Conservation (phyloP, 2,888 invertebrate genomes). For the Aspidiotus destructor region DNA sequence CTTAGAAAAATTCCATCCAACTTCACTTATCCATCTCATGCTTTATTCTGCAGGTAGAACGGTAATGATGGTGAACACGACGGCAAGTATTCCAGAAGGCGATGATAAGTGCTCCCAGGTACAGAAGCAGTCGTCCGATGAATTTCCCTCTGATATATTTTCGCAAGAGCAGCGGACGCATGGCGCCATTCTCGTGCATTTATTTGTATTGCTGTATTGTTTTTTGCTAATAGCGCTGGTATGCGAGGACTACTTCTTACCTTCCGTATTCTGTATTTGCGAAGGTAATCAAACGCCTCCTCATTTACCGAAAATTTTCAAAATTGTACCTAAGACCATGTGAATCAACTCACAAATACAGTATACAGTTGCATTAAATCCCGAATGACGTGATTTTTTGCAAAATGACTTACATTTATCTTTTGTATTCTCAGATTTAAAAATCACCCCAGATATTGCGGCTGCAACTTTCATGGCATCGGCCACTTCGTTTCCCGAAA, state of each 20-base stretch:
- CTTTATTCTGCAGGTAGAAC: no score
- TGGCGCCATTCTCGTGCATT: constrained; percentile 67
- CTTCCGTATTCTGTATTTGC: constrained; percentile 78
- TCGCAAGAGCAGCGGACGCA: constrained; percentile 54
- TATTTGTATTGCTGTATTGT: constrained; percentile 67
- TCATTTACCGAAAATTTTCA: no score
- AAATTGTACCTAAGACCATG: no score
- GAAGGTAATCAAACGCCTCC: constrained; percentile 46
- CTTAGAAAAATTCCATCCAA: no score
- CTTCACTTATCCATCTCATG: no score
- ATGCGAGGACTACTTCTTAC: constrained; percentile 85
- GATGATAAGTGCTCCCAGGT: neutral
- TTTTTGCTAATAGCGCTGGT: constrained; percentile 77
- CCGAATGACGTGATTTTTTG: no score
- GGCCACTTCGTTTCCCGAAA: constrained; percentile 88
- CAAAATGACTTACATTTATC: no score
- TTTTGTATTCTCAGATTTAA: constrained; percentile 38
- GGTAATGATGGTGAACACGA: neutral
- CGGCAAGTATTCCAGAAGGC: neutral
- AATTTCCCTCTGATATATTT: constrained; percentile 44
- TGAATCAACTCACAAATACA: no score
- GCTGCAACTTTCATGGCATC: constrained; percentile 96
- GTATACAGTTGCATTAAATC: no score
- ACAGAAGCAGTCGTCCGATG: constrained; percentile 28
- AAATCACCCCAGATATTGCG: constrained; percentile 66